Percentiles rank a stretch among this genome's conserved stretches.
Evolutionary conservation across 2,888 invertebrate species (phyloP).

Genomic region (Seira musarum): DNA sequence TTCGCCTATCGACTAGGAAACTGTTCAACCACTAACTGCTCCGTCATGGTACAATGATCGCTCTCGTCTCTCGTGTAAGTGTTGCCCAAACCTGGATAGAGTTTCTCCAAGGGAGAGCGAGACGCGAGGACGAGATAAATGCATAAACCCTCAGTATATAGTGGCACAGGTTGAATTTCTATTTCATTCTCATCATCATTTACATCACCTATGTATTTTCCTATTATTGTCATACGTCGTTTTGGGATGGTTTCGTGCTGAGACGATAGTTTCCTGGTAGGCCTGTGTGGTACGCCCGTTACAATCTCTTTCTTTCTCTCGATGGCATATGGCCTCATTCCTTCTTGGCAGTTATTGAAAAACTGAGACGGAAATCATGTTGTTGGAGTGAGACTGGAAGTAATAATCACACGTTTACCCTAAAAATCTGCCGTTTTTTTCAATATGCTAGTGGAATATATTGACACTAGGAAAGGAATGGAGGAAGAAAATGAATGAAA

Average conservation of each 20-base stretch:
- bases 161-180: neutral
- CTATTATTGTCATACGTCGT: constrained; percentile 10
- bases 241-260: neutral
- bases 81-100: neutral
- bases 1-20: no score
- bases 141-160: neutral
- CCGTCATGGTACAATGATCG: no score
- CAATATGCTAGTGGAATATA: neutral
- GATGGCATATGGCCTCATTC: constrained; percentile 18
- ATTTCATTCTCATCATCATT: neutral
- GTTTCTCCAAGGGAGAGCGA: neutral
- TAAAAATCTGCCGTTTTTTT: neutral
- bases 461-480: neutral
- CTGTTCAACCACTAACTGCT: no score
- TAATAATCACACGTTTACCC: constrained; percentile 34
- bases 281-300: constrained; percentile 2
- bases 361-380: constrained; percentile 33
- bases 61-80: no score
- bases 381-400: constrained; percentile 11
- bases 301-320: constrained; percentile 1
- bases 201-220: neutral
- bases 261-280: neutral
- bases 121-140: neutral
- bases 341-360: constrained; percentile 34
- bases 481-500: constrained; percentile 16